Base-by-base conservation (phyloP, 2,113 vertebrate species). In the Eulemur rufifrons region DNA sequence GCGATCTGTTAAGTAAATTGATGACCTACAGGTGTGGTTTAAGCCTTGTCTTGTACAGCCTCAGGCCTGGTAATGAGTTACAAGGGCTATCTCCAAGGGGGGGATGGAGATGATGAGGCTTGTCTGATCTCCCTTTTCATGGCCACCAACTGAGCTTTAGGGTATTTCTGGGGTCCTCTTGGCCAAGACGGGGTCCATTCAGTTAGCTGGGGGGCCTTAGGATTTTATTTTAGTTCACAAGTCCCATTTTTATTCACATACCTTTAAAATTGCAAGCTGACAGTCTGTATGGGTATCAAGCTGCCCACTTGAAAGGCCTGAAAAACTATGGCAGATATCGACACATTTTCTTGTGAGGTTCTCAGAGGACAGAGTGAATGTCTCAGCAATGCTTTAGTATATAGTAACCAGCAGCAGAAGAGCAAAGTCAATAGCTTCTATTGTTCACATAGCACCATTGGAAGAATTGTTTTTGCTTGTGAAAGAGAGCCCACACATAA, bases 391-490 rank as follows among this genome's bases (percentile, higher is more conserved):
- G 0, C 83, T 92, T 97, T 54, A 93, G 74, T 61, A 61, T 93
- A 87, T 23, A 84, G 61, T 81, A 98, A 96, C 69, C 64, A 86
- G 85, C 66, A 80, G 69, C 69, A 95, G 97, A 96, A 95, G 94
- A 96, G 59, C 95, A 74, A 71, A 95, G 96, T 98, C 96, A 98
- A 81, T 98, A 97, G 96, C 98, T 97, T 96, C 45, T 63, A 4
- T 95, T 97, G 97, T 98, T 97, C 95, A 97, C 88, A 85, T 64
- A 96, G 74, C 66, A 95, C 96, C 97, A 97, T 23, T 98, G 97
- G 96, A 94, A 96, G 93, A 96, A 98, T 95, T 94, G 84, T 73
- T 98, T 98, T 93, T 96, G 89, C 85, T 97, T 87, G 76, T 95
- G 92, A 98, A 97, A 45, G 83, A 95, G 34, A 83, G 94, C 45